Evolutionary conservation across 2,797 vertebrate species (phyloP).

Genomic region (Limosa lapponica): DNA sequence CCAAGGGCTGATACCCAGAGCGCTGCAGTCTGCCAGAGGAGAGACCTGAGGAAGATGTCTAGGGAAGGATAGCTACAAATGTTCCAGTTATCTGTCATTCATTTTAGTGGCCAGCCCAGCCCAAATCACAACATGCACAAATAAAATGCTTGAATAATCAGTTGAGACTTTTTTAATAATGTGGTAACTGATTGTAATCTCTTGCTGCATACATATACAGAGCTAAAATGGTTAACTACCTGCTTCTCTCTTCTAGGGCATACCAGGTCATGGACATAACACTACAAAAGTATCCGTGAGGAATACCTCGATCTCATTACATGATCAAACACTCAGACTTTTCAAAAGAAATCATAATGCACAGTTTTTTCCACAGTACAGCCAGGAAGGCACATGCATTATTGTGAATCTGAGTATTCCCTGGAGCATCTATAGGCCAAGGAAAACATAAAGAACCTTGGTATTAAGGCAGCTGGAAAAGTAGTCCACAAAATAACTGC

Average conservation of each 20-base stretch:
- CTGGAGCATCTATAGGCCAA: fast-evolving
- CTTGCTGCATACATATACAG: background rate
- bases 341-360: background rate
- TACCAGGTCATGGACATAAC: background rate
- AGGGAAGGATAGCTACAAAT: background rate
- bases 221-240: background rate
- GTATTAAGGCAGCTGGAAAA: background rate
- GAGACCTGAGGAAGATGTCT: background rate
- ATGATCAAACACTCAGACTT: background rate
- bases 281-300: background rate
- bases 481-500: background rate
- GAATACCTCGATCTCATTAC: background rate
- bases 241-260: background rate
- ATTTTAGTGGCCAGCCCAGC: background rate
- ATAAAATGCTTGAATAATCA: background rate
- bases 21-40: background rate
- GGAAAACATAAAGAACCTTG: background rate
- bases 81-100: background rate
- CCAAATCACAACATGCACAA: background rate
- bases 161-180: background rate
- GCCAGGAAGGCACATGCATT: background rate
- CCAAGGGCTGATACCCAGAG: background rate
- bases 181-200: background rate
- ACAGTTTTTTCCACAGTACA: background rate
- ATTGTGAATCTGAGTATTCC: background rate